Evolutionary conservation across 2,797 vertebrate species (phyloP).

Genomic region (Pristis pectinata): DNA sequence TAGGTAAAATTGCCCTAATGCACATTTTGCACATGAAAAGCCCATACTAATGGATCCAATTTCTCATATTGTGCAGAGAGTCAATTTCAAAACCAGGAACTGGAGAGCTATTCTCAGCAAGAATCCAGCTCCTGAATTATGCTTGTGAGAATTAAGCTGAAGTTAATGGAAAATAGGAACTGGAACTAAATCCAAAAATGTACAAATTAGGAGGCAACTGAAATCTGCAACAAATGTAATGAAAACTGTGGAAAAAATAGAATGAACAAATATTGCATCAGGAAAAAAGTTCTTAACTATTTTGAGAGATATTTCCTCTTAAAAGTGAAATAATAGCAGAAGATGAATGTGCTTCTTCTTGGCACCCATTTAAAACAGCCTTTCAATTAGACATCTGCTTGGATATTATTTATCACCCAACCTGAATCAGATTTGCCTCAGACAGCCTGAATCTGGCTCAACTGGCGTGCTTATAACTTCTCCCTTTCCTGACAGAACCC

Average conservation of each 20-base stretch:
- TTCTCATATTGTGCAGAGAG: background rate
- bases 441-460: no score
- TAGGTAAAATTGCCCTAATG: no score
- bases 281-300: background rate
- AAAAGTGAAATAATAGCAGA: background rate
- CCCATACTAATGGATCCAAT: no score
- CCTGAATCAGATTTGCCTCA: no score
- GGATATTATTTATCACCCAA: no score
- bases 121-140: background rate
- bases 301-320: background rate
- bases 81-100: background rate
- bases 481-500: no score
- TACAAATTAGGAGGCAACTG: no score
- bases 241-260: no score
- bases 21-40: no score
- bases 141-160: background rate
- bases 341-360: background rate
- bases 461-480: no score
- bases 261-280: no score
- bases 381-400: background rate
- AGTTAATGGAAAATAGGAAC: background rate
- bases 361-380: background rate
- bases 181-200: background rate
- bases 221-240: no score
- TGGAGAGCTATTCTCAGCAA: background rate